Evolutionary conservation across 2,888 invertebrate genomes (phyloP), one percentile per base, ranked within the genome.

Genomic region (Calameuta idolon): DNA sequence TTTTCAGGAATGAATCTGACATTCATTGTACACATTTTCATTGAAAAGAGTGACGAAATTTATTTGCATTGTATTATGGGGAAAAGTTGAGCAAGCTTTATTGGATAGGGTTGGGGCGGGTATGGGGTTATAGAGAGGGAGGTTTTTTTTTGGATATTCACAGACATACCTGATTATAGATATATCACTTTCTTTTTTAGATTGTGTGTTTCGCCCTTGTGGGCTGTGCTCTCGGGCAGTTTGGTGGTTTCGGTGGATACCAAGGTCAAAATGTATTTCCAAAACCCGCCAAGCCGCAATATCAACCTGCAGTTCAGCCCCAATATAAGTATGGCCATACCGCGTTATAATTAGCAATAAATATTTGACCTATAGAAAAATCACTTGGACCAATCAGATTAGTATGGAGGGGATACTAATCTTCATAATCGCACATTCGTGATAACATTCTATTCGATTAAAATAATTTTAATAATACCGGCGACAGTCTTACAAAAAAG

Each of bases 201-300:
- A 87, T 90, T 79, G 81, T 89, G 78, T 77, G 85, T 34, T 81
- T 87, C 73, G 85, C 86, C 78, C 76, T 89, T 37, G 79, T 88
- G 35, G 87, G 87, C 83, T 88, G 86, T 80, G 86, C 88, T n/a
- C 77, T 83, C 12, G 90, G 85, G 37, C 90, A 90, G 76, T 89
- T 82, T 40, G 87, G 88, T 73, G 79, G 80, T 69, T 86, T 74
- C 74, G 86, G 86, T 1, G 87, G 87, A 37, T 88, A 86, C 74
- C 71, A 15, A 15, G 84, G 84, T 30, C 75, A 40, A 55, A 85
- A 69, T 79, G 88, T 85, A 80, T 85, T 87, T 79, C 84, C 84
- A 23, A 5, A 85, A 82, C 55, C 77, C 85, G 76, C 85, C 69
- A 83, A 81, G 79, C 89, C 89, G 4, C 81, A 75, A 31, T 85